These are phyloP conservation scores for Apocrypta bakeri DNA, from an alignment of 1,140 invertebrate genomes.

Conservation along the genomic window DNA sequence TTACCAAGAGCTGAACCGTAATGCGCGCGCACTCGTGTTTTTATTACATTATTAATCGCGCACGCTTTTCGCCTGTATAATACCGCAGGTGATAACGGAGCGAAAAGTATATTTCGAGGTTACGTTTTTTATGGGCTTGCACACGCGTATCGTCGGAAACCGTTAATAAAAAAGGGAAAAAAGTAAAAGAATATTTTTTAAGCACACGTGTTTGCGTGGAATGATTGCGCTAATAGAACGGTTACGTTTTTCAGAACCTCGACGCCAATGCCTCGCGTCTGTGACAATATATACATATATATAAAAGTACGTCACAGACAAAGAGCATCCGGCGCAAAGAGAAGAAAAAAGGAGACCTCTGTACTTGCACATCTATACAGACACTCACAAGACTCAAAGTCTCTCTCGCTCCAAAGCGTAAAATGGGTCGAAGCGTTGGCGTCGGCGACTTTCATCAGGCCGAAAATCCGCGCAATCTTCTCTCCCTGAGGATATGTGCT, in stretches of 20 bases:
- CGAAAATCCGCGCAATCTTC: slow-evolving; percentile 7
- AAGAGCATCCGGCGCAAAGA: not conserved
- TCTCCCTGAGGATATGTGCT: not conserved
- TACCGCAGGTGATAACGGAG: too few relatives aligned
- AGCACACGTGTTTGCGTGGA: too few relatives aligned
- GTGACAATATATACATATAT: not conserved
- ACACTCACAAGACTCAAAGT: not conserved
- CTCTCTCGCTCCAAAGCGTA: not conserved
- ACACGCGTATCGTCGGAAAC: too few relatives aligned
- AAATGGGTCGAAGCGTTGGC: slow-evolving; percentile 2
- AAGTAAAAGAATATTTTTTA: too few relatives aligned
- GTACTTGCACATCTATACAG: too few relatives aligned
- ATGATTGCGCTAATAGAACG: not conserved
- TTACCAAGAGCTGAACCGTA: too few relatives aligned
- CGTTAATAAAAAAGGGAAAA: too few relatives aligned
- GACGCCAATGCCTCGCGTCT: not conserved
- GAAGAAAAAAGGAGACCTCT: not conserved
- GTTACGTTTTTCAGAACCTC: not conserved
- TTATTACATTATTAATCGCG: too few relatives aligned
- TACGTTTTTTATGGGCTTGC: too few relatives aligned
- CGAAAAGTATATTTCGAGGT: too few relatives aligned
- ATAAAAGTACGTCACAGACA: not conserved
- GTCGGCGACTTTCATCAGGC: slow-evolving; percentile 3
- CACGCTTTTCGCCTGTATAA: too few relatives aligned
- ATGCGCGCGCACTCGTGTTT: too few relatives aligned